Evolutionary conservation across 23 tunicate genomes (phyloP).

Genomic region (Aplidium turbinatum): DNA sequence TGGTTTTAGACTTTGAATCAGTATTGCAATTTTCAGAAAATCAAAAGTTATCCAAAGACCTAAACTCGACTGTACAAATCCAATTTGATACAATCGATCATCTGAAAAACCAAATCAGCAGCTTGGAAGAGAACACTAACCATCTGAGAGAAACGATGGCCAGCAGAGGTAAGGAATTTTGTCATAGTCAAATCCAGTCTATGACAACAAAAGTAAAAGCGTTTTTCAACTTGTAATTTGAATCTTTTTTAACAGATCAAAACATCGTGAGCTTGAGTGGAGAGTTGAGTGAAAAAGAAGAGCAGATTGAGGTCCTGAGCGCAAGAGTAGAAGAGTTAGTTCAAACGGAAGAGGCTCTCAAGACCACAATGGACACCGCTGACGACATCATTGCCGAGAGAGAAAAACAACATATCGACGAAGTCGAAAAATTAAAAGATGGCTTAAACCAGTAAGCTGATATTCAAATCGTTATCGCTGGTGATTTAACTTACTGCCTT

Average conservation of each 20-base stretch:
- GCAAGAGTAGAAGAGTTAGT: constrained; percentile 44
- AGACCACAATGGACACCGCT: constrained; percentile 67
- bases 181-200: neutral
- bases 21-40: constrained; percentile 2
- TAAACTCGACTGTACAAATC: constrained; percentile 22
- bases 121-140: constrained; percentile 9
- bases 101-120: neutral
- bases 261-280: constrained; percentile 24
- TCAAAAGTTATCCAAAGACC: neutral
- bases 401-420: constrained; percentile 43
- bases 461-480: too few species aligned
- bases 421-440: constrained; percentile 48
- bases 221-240: neutral
- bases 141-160: constrained; percentile 10
- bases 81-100: constrained; percentile 23
- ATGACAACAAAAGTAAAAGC: neutral
- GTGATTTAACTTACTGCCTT: too few species aligned
- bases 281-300: constrained; percentile 42
- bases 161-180: constrained; percentile 1
- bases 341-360: constrained; percentile 50
- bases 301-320: constrained; percentile 38
- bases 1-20: too few species aligned
- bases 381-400: constrained; percentile 56
- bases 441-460: constrained; percentile 50
- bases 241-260: constrained; percentile 16